Conservation (phyloP, 2,113 vertebrate genomes). For the Dasyurus viverrinus region DNA sequence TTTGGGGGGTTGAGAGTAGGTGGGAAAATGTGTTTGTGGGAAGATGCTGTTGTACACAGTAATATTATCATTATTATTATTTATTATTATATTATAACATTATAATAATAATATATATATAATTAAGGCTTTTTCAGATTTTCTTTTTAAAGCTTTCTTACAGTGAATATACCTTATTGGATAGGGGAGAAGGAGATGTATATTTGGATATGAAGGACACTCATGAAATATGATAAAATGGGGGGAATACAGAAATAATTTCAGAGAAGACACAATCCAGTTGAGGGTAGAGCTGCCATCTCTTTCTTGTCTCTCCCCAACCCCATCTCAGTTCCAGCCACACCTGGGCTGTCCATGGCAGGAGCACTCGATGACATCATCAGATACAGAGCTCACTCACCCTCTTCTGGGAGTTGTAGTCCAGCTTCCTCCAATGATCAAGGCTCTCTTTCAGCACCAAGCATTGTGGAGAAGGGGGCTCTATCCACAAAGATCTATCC, state of each 20-base stretch:
- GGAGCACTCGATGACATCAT: neutral
- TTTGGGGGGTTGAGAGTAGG: neutral
- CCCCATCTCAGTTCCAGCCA: neutral
- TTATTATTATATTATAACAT: no score
- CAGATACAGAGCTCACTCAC: neutral
- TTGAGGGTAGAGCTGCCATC: neutral
- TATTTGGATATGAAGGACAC: neutral
- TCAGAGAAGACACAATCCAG: neutral
- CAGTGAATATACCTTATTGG: neutral
- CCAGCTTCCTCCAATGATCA: neutral
- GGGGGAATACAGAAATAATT: neutral
- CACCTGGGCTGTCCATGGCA: neutral
- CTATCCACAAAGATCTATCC: neutral
- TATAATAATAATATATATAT: no score
- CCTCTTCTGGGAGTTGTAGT: neutral
- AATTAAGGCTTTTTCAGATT: neutral
- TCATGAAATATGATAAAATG: neutral
- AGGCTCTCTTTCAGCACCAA: neutral
- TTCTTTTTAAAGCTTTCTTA: neutral
- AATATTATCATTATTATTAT: no score
- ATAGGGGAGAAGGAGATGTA: neutral
- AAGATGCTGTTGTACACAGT: neutral
- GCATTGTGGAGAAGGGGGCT: neutral
- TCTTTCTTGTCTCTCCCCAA: neutral
- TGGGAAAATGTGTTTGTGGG: neutral